These are phyloP conservation scores for Tursiops truncatus DNA, from an alignment of 2,113 vertebrate species.

Conservation along the genomic window DNA sequence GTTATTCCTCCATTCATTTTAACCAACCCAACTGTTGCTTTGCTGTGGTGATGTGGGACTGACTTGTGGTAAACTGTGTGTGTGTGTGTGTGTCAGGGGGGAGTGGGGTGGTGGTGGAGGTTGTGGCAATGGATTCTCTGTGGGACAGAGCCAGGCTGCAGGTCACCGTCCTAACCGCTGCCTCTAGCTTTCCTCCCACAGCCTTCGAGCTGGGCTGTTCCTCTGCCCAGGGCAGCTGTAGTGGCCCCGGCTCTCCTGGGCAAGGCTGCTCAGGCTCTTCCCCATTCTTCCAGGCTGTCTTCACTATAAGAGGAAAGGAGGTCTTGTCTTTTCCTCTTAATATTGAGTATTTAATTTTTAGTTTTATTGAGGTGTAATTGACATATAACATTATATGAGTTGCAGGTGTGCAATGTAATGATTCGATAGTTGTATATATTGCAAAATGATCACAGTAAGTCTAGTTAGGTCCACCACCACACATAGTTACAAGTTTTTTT, in stretches of 20 bases:
- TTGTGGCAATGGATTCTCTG: neutral
- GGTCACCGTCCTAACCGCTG: neutral
- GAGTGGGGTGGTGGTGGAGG: neutral
- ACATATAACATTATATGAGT: neutral
- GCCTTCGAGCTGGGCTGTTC: neutral
- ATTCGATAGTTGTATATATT: neutral
- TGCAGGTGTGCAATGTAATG: neutral
- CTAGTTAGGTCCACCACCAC: neutral
- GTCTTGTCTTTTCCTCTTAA: neutral
- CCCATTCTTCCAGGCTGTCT: neutral
- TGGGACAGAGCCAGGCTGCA: neutral
- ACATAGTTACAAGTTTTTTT: neutral
- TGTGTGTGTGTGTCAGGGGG: neutral
- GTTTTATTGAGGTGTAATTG: neutral
- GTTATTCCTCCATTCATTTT: neutral
- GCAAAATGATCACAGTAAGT: neutral
- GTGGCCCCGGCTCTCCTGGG: neutral
- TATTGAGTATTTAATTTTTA: neutral
- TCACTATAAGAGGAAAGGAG: neutral
- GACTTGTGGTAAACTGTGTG: neutral
- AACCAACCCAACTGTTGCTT: neutral
- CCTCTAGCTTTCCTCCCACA: neutral
- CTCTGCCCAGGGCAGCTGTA: neutral
- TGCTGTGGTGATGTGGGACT: neutral
- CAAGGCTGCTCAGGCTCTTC: neutral